Evolutionary conservation across 35 echinoderm and acorn worm genomes (phyloP), one percentile per base, ranked within the genome.

Genomic region (Apostichopus parvimensis): DNA sequence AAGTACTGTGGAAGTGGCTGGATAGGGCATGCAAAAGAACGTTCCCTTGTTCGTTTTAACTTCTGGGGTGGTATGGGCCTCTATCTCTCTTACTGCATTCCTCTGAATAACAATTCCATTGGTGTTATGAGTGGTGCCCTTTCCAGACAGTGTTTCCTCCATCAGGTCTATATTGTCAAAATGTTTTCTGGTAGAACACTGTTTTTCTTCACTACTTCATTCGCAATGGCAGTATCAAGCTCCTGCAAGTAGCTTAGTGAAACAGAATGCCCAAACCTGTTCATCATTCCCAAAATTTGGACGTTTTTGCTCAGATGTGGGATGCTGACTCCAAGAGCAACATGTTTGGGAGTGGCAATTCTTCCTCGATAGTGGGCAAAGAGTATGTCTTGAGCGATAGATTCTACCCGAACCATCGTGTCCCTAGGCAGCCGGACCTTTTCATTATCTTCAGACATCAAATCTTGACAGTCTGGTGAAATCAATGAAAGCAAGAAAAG

Each of bases 231-330:
- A 10, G 91, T 93, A 13, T 87, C 91, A 73, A 61, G 82, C 56
- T 93, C 91, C 54, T 79, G 53, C 2, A 73, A 5, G 17, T 1
- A 93, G 4, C 20, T 77, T 7, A 73, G 91, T 0, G 80, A 87
- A 15, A 93, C 92, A 45, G 23, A 80, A 72, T 93, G 86, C 5
- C 92, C 92, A 80, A 90, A 79, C 13, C 77, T 72, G 68, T 93
- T 93, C 17, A 93, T 56, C 54, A 93, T 15, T 12, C 78, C 85
- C 0, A 93, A 55, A 28, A 28, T 1, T 1, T 88, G 59, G 20
- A 73, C 66, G 70, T 68, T 88, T 18, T 88, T 88, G 8, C 5
- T 88, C 87, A 88, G 1, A 73, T 88, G 87, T 28, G 65, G 87
- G 26, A 28, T 28, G 26, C 26, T 28, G 26, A 28, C 26, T 28